Evolutionary conservation across 2,113 vertebrate species (phyloP).

Genomic region (Thermophis baileyi): DNA sequence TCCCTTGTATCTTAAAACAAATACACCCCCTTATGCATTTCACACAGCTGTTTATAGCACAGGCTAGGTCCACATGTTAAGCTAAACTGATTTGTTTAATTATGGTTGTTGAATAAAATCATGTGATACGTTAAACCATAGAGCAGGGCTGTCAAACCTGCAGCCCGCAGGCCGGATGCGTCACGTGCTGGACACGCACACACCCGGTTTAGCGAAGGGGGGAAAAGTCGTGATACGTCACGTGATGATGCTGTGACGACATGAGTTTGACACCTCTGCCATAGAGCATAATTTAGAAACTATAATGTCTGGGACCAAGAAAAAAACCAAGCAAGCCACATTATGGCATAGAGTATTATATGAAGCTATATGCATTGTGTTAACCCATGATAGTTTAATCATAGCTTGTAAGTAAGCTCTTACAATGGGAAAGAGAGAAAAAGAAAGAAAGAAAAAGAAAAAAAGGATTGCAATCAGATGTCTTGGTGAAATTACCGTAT

Average conservation of each 20-base stretch:
- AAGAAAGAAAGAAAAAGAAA: background rate
- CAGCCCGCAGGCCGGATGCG: no score
- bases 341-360: background rate
- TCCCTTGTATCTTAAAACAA: background rate
- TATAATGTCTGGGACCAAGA: background rate
- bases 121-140: background rate
- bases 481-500: constrained; percentile 54
- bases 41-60: background rate
- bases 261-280: background rate
- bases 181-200: no score
- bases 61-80: background rate
- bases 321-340: background rate
- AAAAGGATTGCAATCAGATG: background rate
- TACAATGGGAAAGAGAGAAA: background rate
- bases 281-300: background rate
- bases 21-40: background rate
- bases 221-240: no score
- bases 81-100: background rate
- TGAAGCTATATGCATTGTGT: background rate
- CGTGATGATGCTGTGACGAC: no score
- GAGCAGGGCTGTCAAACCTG: no score
- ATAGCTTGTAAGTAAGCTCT: background rate
- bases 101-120: background rate
- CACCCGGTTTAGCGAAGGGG: no score
- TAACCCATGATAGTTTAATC: background rate